Evolutionary conservation across 2,888 invertebrate genomes (phyloP), one percentile per base, ranked within the genome.

Genomic region (Thymelicus lineola): DNA sequence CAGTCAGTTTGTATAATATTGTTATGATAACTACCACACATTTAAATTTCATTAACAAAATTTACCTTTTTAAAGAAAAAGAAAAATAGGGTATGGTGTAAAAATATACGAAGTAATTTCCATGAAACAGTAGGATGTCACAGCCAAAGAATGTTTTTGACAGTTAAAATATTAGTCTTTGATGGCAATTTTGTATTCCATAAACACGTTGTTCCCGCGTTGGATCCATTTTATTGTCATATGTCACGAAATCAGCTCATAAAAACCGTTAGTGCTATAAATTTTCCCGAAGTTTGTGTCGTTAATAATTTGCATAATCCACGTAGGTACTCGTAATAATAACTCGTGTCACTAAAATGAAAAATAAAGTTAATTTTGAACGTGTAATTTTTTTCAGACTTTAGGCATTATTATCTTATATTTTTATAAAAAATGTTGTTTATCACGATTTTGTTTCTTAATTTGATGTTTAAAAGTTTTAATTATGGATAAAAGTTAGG

Each of bases 281-380:
- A 89, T 89, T 86, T 78, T 81, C 79, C 75, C 81, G 79, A 80
- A 82, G 76, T 78, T 57, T 57, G 35, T 57, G 61, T 76, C 76
- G 80, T 87, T 84, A 83, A 85, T 85, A 83, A 90, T 92, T 91
- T 89, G 87, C 91, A 92, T 93, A 77, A 85, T 86, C 85, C 78
- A 79, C 77, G 81, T 84, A 38, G 86, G 81, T 87, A 87, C 88
- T 89, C 86, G 82, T 84, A 78, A 83, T 80, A 82, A 84, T 15
- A n/a, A 62, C 20, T 28, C 12, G 15, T 35, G 15, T 35, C 15
- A 0, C 9, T 57, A 68, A 62, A 46, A 10, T 20, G 15, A 12
- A 55, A 36, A 62, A 28, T 10, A 12, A 6, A 5, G 20, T 20
- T 20, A 15, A 12, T 7, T 53, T 48, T 50, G 1, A 50, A 50